Percentiles rank a stretch among this genome's conserved stretches.
phyloP scores from a whole-genome alignment of 2,113 vertebrate genomes.

The Dipodomys merriami region DNA sequence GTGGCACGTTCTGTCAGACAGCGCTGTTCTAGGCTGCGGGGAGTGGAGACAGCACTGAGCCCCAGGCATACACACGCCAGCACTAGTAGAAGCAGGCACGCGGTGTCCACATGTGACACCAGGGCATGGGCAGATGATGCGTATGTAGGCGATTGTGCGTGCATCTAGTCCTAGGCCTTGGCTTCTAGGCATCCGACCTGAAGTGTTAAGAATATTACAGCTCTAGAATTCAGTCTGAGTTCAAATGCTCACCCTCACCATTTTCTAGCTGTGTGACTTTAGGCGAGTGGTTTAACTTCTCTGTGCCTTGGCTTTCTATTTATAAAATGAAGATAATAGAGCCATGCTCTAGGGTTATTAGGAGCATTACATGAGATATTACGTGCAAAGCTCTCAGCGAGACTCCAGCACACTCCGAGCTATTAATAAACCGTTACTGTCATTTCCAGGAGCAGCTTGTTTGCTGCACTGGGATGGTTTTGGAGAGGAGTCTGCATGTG shows the following conservation, averaged over 20 bases:
- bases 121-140: too few relatives aligned
- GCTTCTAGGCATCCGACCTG: not conserved
- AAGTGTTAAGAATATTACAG: not conserved
- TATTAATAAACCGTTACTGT: conserved; percentile 74
- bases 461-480: conserved; percentile 36
- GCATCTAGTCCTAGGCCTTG: not conserved
- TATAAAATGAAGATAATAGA: conserved; percentile 19
- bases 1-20: not conserved
- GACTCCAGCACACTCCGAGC: conserved; percentile 48
- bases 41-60: too few relatives aligned
- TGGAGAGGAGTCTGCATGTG: not conserved
- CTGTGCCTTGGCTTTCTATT: conserved; percentile 36
- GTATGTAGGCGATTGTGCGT: not conserved
- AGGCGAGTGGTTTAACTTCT: conserved; percentile 23
- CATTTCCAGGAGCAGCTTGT: conserved; percentile 55
- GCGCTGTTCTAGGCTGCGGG: not conserved
- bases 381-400: conserved; percentile 6
- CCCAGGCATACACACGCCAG: accelerated
- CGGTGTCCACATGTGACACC: not conserved
- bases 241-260: not conserved
- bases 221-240: not conserved
- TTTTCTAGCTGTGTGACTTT: conserved; percentile 54
- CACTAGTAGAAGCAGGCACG: too few relatives aligned
- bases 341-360: not conserved
- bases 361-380: conserved; percentile 59